Evolutionary conservation across 2,797 vertebrate genomes (phyloP).

Genomic region (Neosilurus hyrtlii): DNA sequence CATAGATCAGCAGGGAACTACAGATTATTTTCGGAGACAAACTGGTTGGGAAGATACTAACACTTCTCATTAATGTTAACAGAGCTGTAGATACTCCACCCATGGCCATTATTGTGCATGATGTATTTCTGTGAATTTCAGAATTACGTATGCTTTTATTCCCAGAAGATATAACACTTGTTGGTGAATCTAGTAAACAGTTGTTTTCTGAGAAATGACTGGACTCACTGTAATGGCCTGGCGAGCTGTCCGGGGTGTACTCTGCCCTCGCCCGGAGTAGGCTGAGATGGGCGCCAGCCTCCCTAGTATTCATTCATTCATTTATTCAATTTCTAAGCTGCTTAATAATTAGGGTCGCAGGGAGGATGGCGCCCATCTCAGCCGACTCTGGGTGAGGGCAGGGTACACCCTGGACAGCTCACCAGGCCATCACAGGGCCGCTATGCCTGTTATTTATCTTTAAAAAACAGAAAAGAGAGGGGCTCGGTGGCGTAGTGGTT

Average conservation of each 20-base stretch:
- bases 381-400: no score
- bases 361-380: no score
- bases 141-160: neutral
- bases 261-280: no score
- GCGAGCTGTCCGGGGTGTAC: no score
- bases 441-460: slow-evolving; percentile 5
- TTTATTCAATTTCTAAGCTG: no score
- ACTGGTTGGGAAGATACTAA: neutral
- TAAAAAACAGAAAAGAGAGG: neutral
- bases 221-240: no score
- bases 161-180: neutral
- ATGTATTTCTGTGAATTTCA: neutral
- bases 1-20: neutral
- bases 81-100: neutral
- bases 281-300: no score
- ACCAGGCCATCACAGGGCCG: no score
- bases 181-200: slow-evolving; percentile 1
- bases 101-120: neutral
- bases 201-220: slow-evolving; percentile 20
- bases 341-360: no score
- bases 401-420: no score
- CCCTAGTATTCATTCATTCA: neutral
- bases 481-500: no score
- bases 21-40: neutral
- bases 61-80: neutral